Evolutionary conservation across 2,113 vertebrate genomes (phyloP), one percentile per base, ranked within the genome.

Genomic region (Dipodomys ordii): DNA sequence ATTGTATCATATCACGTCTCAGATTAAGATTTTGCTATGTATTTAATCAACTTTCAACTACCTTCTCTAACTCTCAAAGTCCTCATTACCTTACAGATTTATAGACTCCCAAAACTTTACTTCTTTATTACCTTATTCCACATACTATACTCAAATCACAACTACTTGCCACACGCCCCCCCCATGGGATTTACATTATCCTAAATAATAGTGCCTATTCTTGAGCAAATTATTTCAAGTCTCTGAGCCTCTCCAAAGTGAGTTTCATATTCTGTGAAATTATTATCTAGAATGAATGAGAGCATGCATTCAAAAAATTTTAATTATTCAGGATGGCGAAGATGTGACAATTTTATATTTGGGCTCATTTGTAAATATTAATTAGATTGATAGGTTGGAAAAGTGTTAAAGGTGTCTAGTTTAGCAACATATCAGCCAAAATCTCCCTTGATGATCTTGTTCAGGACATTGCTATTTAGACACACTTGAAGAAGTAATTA

Each of bases 221-320:
- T 49, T 49, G 32, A 82, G 76, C 39, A 86, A 93, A 49, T 73
- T 16, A 84, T 87, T 74, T 82, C 71, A 83, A 27, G 60, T 74
- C 27, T 92, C 35, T 76, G 46, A 83, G 30, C 77, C 27, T 69
- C 57, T 32, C 22, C 15, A 64, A 64, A n/a, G 46, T 65, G 62
- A 71, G 28, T 87, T 83, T 68, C 72, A 32, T 22, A n/a, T 65
- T 65, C 28, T 60, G 5, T 78, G 35, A 88, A 92, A 88, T 35
- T 20, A 46, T 80, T 57, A 57, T 88, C 27, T 92, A 27, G 20
- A 67, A 46, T 28, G 79, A 77, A 83, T 67, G 25, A 83, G 18
- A 89, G 16, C 73, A 83, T 39, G 2, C 5, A 30, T 62, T 35
- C 15, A 78, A 71, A 71, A n/a, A 16, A 39, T 67, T 84, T 44